These are phyloP conservation scores for Zosterops borbonicus DNA, from an alignment of 2,113 vertebrate species.

Conservation along the genomic window DNA sequence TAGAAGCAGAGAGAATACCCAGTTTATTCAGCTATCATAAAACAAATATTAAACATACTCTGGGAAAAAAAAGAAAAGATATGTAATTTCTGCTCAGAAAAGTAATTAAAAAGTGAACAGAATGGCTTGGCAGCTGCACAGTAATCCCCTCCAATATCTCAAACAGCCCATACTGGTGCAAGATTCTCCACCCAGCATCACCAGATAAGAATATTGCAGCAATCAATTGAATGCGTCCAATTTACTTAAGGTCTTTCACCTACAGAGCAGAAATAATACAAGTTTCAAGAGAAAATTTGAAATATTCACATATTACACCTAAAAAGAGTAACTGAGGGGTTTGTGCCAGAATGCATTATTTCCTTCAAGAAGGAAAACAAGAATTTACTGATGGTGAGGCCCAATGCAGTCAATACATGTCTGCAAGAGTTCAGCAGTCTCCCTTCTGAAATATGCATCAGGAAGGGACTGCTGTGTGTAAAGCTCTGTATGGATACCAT, in stretches of 20 bases:
- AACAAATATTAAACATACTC: slow-evolving; percentile 57
- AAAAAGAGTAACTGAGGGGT: neutral
- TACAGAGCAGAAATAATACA: neutral
- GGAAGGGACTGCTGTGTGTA: neutral
- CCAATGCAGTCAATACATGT: neutral
- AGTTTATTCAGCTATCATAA: slow-evolving; percentile 53
- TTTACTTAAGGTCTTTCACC: neutral
- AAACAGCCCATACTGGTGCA: neutral
- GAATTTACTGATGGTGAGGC: neutral
- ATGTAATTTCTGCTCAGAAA: slow-evolving; percentile 35
- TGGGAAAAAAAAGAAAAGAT: slow-evolving; percentile 15
- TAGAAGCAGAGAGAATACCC: slow-evolving; percentile 45
- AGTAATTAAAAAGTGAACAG: slow-evolving; percentile 54
- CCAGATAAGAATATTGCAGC: neutral
- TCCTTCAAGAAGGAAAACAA: neutral
- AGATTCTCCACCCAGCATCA: neutral
- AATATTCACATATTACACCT: neutral
- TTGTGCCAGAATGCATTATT: neutral
- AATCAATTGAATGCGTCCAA: neutral
- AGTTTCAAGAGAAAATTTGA: neutral
- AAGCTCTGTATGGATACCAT: neutral
- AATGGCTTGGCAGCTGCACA: slow-evolving; percentile 39
- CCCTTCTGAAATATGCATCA: neutral
- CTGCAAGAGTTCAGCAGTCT: neutral
- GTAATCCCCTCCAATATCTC: neutral